Percentiles rank a stretch among this genome's conserved stretches.
Evolutionary conservation across 2,113 vertebrate species (phyloP).

Genomic region (Equus quagga): DNA sequence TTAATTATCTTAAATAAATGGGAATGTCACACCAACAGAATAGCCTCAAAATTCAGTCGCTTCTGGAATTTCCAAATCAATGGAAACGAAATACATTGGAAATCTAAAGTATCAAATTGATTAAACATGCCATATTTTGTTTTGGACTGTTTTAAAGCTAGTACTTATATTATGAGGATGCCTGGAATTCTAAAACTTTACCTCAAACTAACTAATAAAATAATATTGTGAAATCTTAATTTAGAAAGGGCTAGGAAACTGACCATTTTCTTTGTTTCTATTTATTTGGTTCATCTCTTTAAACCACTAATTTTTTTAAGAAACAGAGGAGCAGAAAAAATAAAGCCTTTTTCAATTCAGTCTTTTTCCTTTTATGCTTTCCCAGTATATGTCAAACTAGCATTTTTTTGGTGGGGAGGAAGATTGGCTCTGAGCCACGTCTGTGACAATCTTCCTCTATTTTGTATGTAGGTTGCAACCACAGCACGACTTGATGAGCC

Average conservation of each 20-base stretch:
- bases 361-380: background rate
- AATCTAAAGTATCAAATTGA: background rate
- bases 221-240: constrained; percentile 37
- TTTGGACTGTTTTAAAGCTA: background rate
- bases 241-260: background rate
- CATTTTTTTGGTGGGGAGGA: too few species aligned
- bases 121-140: background rate
- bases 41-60: background rate
- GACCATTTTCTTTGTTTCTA: background rate
- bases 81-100: background rate
- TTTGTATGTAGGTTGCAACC: too few species aligned
- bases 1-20: background rate
- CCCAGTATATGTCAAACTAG: background rate
- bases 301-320: background rate
- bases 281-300: background rate
- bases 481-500: too few species aligned
- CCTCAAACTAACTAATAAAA: background rate
- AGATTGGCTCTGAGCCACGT: too few species aligned
- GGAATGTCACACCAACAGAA: background rate
- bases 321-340: background rate
- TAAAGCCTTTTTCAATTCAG: background rate
- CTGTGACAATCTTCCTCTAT: too few species aligned
- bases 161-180: background rate
- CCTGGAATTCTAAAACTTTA: background rate
- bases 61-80: constrained; percentile 1